phyloP scores from a whole-genome alignment of 1,140 invertebrate genomes.

The Achatina immaculata region DNA sequence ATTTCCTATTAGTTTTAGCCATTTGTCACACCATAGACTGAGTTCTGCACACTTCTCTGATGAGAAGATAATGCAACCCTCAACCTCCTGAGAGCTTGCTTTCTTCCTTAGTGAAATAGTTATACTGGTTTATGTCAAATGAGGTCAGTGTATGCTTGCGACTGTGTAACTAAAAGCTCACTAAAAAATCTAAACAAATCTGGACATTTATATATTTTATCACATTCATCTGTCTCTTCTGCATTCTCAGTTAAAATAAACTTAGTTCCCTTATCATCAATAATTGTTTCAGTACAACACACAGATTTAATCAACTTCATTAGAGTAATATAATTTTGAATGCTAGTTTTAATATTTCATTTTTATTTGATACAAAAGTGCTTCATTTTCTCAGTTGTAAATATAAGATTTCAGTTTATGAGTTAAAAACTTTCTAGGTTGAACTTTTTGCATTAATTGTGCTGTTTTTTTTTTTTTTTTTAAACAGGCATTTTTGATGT shows the following conservation, averaged over 20 bases:
- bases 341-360: neutral
- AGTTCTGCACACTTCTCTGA: too few species aligned
- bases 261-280: neutral
- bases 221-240: neutral
- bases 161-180: neutral
- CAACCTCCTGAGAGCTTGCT: neutral
- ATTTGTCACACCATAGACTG: too few species aligned
- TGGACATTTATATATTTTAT: too few species aligned
- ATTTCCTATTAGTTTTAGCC: too few species aligned
- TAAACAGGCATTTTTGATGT: conserved; percentile 39
- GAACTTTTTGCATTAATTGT: neutral
- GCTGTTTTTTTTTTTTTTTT: conserved; percentile 21
- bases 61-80: neutral
- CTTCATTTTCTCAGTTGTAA: neutral
- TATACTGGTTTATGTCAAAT: neutral
- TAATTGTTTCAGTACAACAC: neutral
- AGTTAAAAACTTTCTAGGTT: neutral
- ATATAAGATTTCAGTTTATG: neutral
- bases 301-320: neutral
- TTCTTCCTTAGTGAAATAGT: neutral
- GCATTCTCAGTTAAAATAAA: neutral
- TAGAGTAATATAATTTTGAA: neutral
- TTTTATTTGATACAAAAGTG: neutral
- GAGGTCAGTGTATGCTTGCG: neutral
- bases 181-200: neutral